Conservation (phyloP, 2,797 vertebrate genomes). For the Chelmon rostratus region DNA sequence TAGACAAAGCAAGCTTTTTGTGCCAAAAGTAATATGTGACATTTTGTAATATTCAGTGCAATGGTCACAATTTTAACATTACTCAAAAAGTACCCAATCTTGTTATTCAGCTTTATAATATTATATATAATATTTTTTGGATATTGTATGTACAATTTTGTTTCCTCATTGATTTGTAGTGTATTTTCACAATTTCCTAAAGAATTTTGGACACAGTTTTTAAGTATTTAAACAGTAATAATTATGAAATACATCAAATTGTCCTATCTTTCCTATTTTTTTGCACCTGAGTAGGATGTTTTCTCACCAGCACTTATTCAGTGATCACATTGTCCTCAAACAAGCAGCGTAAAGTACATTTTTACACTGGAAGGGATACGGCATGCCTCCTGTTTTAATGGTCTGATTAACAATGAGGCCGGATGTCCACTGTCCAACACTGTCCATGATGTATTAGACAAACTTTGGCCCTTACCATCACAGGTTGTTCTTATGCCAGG, state of each 20-base stretch:
- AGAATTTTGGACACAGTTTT: background rate
- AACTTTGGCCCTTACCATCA: background rate
- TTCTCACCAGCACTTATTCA: background rate
- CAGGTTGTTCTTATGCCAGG: conserved; percentile 16
- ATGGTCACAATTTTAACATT: background rate
- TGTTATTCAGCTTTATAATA: background rate
- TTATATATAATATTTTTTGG: no score
- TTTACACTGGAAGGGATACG: background rate
- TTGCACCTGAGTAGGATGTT: background rate
- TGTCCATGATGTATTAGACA: background rate
- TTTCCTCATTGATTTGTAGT: background rate
- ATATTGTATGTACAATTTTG: background rate
- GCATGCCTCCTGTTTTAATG: background rate
- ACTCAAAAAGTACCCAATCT: background rate
- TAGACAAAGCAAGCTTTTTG: background rate
- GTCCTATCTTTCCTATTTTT: background rate
- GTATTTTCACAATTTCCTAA: background rate
- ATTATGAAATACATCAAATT: background rate
- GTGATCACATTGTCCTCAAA: background rate
- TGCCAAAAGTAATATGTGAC: background rate
- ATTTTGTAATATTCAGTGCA: background rate
- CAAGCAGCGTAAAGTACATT: background rate
- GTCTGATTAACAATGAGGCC: background rate
- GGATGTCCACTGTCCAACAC: background rate
- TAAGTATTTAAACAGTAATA: background rate